Base-by-base conservation (phyloP, 2,797 vertebrate genomes). In the Halcyon leucocephala region DNA sequence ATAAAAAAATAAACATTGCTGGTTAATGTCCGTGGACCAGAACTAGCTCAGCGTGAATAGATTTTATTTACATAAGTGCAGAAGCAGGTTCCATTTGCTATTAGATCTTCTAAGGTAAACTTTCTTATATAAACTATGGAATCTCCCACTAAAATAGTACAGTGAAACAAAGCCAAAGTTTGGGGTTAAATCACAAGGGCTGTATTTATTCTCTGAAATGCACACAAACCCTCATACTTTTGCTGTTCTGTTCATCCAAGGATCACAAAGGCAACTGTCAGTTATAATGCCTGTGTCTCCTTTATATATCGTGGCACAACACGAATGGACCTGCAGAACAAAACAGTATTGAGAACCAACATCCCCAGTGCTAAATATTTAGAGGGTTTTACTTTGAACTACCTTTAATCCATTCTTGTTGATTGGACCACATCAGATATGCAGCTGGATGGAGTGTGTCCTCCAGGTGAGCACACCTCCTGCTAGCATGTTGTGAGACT, bases 1-100 rank as follows among this genome's bases (percentile, higher is more conserved):
- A 95, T 92, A 97, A 97, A 97, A 95, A 97, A 97, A 97, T 97
- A 97, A 98, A 97, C 96, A 97, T 46, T 90, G 55, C 97, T 98
- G 97, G 91, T 98, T 97, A 98, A 97, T 97, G 93, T 98, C 74
- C 25, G 28, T 93, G 87, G 84, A 95, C 80, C 79, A 95, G 94
- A 95, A 94, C 60, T 8, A 95, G 82, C 93, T 91, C 90, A 93
- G 92, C 31, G 6, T 92, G 94, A 95, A 91, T 7, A 87, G 84
- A 89, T 96, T 96, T 95, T 97, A 95, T 97, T 97, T 97, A 97
- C 42, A 93, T 95, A 96, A 97, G 86, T 90, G 94, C 67, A 96
- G 61, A 86, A 95, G 82, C 93, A 96, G 94, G 95, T 95, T 97
- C 95, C 96, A 92, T 97, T 97, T 94, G 95, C 88, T 94, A 93